These are phyloP conservation scores for Phymastichus coffea DNA, from an alignment of 1,140 invertebrate genomes.

Conservation along the genomic window DNA sequence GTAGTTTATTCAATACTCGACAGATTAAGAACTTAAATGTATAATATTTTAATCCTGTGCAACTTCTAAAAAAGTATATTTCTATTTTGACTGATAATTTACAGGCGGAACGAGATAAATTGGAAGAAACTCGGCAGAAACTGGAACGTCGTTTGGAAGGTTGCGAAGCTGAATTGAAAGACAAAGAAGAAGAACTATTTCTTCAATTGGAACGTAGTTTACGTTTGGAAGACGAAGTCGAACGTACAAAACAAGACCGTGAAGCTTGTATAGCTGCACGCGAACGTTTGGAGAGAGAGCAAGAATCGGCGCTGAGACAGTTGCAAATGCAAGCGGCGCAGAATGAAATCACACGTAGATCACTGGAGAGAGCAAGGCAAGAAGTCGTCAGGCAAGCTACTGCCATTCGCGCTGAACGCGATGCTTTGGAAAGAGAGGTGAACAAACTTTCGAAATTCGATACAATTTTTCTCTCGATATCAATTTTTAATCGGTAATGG, in stretches of 20 bases:
- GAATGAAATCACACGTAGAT: constrained; percentile 59
- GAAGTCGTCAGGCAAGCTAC: constrained; percentile 64
- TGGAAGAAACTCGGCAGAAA: constrained; percentile 54
- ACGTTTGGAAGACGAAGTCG: constrained; percentile 63
- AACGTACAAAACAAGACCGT: constrained; percentile 46
- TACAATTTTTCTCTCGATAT: too few relatives aligned
- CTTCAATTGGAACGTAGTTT: constrained; percentile 62
- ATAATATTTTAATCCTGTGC: too few relatives aligned
- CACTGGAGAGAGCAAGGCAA: constrained; percentile 61
- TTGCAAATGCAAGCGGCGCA: constrained; percentile 60
- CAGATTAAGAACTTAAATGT: too few relatives aligned
- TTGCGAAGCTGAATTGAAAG: constrained; percentile 59
- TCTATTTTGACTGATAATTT: constrained; percentile 21
- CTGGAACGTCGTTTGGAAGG: constrained; percentile 59
- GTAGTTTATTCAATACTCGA: too few relatives aligned
- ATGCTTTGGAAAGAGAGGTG: constrained; percentile 62
- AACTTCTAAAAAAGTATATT: too few relatives aligned
- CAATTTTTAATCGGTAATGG: too few relatives aligned
- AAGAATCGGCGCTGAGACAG: constrained; percentile 45
- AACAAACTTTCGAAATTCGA: too few relatives aligned
- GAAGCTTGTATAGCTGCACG: constrained; percentile 41
- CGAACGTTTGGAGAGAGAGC: constrained; percentile 42
- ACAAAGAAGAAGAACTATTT: constrained; percentile 67
- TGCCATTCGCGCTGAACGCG: constrained; percentile 61
- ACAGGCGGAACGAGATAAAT: constrained; percentile 62